phyloP scores from a whole-genome alignment of 2,888 invertebrate species.

The Trichopria drosophilae region DNA sequence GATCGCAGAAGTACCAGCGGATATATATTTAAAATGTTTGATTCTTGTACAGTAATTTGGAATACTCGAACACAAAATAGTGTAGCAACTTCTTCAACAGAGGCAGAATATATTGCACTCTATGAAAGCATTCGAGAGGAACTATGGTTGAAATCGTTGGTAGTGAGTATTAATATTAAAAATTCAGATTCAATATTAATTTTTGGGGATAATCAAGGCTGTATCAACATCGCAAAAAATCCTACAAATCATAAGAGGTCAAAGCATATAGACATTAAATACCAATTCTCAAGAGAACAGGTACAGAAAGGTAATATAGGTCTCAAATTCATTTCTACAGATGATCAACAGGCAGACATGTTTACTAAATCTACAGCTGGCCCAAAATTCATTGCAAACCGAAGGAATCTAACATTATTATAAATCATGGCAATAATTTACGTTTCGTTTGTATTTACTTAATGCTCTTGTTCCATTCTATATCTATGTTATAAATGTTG shows the following conservation, averaged over 20 bases:
- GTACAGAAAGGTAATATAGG: background rate
- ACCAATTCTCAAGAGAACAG: background rate
- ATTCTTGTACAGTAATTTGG: background rate
- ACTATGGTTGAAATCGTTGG: background rate
- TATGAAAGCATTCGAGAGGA: background rate
- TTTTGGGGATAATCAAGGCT: background rate
- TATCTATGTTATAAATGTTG: too few species aligned
- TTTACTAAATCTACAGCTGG: background rate
- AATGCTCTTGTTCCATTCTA: too few species aligned
- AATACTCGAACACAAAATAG: background rate
- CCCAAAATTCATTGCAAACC: too few species aligned
- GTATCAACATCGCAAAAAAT: background rate
- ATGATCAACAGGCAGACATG: background rate
- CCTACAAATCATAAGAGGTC: background rate
- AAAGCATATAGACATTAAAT: background rate
- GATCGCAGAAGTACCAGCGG: constrained; percentile 17
- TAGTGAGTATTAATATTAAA: background rate
- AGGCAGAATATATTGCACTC: background rate
- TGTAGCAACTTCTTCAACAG: background rate
- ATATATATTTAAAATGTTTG: constrained; percentile 9
- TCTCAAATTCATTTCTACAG: background rate
- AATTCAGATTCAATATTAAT: background rate
- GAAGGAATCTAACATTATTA: too few species aligned
- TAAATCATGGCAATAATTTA: too few species aligned
- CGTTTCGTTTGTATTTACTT: too few species aligned